These are phyloP conservation scores for Sycophaga agraensis DNA, from an alignment of 1,140 invertebrate genomes.

Conservation along the genomic window DNA sequence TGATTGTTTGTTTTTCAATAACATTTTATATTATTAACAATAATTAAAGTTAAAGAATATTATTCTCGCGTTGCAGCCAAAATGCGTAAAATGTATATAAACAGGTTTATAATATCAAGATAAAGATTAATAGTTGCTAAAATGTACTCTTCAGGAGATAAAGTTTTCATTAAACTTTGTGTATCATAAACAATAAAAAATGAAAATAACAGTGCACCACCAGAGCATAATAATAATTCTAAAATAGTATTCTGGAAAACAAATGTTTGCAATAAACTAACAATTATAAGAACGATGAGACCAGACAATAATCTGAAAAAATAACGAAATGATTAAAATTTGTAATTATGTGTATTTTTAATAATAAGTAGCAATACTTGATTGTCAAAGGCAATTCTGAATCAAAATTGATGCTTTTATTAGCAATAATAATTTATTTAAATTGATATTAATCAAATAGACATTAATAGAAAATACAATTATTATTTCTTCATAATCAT, in stretches of 20 bases:
- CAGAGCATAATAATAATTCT: constrained; percentile 68
- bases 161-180: constrained; percentile 67
- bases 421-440: neutral
- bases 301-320: constrained; percentile 70
- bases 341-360: too few relatives aligned
- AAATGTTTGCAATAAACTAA: constrained; percentile 74
- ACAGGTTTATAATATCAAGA: constrained; percentile 84
- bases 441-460: too few relatives aligned
- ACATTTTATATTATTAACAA: constrained; percentile 9
- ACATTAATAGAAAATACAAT: too few relatives aligned
- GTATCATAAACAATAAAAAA: constrained; percentile 71
- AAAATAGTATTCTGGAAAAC: constrained; percentile 67
- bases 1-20: too few relatives aligned
- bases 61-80: constrained; percentile 57
- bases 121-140: constrained; percentile 81
- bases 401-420: neutral
- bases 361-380: too few relatives aligned
- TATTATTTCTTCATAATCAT: too few relatives aligned
- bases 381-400: too few relatives aligned
- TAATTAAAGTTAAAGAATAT: constrained; percentile 19
- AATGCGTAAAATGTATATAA: constrained; percentile 78
- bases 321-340: too few relatives aligned
- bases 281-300: constrained; percentile 70
- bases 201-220: constrained; percentile 75
- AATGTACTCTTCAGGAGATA: constrained; percentile 79